Evolutionary conservation across 2,888 invertebrate genomes (phyloP), one percentile per base, ranked within the genome.

Genomic region (Cantharis nigra): DNA sequence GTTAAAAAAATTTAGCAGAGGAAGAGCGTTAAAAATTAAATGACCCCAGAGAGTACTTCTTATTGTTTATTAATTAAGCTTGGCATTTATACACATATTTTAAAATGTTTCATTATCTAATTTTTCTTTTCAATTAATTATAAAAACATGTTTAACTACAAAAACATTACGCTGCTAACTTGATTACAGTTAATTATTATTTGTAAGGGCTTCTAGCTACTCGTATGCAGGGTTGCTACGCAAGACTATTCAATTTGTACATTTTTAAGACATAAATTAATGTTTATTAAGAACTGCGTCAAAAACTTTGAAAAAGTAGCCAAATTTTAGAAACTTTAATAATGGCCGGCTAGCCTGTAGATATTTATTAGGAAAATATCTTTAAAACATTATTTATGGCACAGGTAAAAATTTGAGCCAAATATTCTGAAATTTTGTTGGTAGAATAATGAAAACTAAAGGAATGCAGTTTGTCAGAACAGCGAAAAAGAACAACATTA

Each of bases 61-160:
- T 26, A 16, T 71, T 75, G 65, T 75, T 71, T 71, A 75, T 75
- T 67, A 75, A 67, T 67, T 69, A 75, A 71, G 65, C 71, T 26
- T 75, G 62, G 71, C 67, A 62, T 71, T 75, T 71, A 75, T 75
- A 71, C 67, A 75, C 62, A 75, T 71, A 71, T 75, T 70, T 74
- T 67, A 75, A 71, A 75, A 65, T 71, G 28, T 71, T 71, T 71
- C 67, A 74, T 70, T 70, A 74, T 70, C 30, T 49, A 49, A n/a
- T 49, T 49, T 49, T 49, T 49, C 9, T n/a, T n/a, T n/a, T 49
- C 49, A n/a, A n/a, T 49, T 49, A 5, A 49, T 49, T 49, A 49
- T 49, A 4, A 49, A n/a, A 49, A 49, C 49, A 2, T 49, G 2
- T n/a, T 49, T 49, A 49, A n/a, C 49, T 49, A 49, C 49, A n/a